These are phyloP conservation scores for Cydia splendana DNA, from an alignment of 1,140 invertebrate species.

Conservation along the genomic window DNA sequence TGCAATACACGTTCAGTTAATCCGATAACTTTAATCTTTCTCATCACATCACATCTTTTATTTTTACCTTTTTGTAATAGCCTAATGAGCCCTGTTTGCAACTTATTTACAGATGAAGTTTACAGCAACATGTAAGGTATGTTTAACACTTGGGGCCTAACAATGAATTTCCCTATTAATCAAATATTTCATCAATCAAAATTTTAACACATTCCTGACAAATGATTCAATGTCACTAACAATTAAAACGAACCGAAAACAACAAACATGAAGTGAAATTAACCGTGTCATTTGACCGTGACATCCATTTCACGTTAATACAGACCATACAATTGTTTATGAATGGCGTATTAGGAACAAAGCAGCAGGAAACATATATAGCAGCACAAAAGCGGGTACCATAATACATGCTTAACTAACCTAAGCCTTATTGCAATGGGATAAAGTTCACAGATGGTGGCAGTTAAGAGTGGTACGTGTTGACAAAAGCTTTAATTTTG, in stretches of 20 bases:
- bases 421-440: not conserved
- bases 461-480: not conserved
- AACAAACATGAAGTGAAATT: constrained; percentile 23
- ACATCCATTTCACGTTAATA: constrained; percentile 31
- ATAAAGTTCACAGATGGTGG: not conserved
- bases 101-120: no score
- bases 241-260: constrained; percentile 5
- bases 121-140: no score
- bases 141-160: no score
- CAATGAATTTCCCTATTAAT: no score
- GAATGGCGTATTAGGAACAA: constrained; percentile 18
- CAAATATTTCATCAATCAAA: no score
- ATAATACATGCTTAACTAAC: not conserved
- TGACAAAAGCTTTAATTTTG: constrained; percentile 28
- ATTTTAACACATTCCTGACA: not conserved
- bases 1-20: no score
- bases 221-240: not conserved
- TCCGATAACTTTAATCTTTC: no score
- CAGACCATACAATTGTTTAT: constrained; percentile 29
- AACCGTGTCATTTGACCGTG: constrained; percentile 28
- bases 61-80: no score
- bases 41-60: no score
- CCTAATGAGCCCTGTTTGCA: no score
- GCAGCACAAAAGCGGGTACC: not conserved
- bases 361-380: constrained; percentile 20